Evolutionary conservation across 1,140 invertebrate species (phyloP).

Genomic region (Rhagoletis pomonella): DNA sequence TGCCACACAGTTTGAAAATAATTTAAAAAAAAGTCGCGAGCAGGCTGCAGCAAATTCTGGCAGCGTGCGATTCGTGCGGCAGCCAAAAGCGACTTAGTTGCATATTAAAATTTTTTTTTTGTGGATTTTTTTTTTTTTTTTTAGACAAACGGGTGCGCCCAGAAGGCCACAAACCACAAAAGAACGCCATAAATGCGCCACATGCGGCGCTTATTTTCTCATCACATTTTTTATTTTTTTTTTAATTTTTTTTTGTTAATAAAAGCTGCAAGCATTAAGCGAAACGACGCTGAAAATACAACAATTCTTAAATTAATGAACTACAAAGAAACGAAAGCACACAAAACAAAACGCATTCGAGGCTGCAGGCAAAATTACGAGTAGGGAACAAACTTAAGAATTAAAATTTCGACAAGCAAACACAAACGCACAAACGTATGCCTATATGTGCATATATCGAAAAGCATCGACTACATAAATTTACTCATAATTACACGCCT

Average conservation of each 20-base stretch:
- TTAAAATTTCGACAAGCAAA: neutral
- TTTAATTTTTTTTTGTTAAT: neutral
- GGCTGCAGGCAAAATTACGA: neutral
- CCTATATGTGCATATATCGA: neutral
- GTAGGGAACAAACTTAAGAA: conserved; percentile 1
- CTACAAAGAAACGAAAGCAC: conserved; percentile 11
- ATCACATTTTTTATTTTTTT: neutral
- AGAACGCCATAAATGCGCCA: neutral
- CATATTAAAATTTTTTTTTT: neutral
- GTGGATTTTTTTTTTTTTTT: neutral
- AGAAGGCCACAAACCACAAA: neutral
- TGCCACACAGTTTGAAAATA: neutral
- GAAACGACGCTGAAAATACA: neutral
- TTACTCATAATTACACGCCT: conserved; percentile 37
- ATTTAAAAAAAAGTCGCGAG: neutral
- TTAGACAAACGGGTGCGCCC: conserved; percentile 4
- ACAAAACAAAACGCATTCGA: neutral
- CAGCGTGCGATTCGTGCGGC: neutral
- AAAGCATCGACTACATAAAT: neutral
- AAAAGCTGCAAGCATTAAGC: neutral
- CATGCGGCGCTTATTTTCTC: conserved; percentile 24
- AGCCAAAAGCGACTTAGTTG: neutral
- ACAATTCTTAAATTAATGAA: conserved; percentile 28
- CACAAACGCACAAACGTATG: neutral
- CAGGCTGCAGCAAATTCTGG: neutral